phyloP scores from a whole-genome alignment of 2,888 invertebrate genomes.

The Drosophila emarginata region DNA sequence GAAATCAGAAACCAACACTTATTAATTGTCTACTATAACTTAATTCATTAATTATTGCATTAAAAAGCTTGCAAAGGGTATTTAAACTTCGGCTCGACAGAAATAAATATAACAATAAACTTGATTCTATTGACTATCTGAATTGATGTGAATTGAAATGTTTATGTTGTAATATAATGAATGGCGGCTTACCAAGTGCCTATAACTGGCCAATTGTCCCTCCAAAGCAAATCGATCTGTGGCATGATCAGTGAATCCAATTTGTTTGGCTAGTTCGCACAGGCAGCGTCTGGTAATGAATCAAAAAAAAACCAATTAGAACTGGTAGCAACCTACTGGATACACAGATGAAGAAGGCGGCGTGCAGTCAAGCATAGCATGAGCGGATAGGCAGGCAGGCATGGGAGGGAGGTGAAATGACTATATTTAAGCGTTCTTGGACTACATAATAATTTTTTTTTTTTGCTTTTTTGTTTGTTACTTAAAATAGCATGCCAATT shows the following conservation, averaged over 20 bases:
- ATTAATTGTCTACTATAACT: no score
- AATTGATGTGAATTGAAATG: background rate
- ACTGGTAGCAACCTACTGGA: slow-evolving; percentile 51
- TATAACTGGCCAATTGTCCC: slow-evolving; percentile 94
- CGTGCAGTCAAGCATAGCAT: slow-evolving; percentile 38
- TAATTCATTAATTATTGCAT: no score
- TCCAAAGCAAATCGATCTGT: slow-evolving; percentile 92
- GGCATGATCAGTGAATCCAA: slow-evolving; percentile 94
- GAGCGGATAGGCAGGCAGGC: slow-evolving; percentile 49
- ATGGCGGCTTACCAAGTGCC: slow-evolving; percentile 89
- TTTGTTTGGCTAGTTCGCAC: slow-evolving; percentile 96
- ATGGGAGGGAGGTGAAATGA: slow-evolving; percentile 25
- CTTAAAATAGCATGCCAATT: slow-evolving; percentile 73
- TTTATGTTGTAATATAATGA: background rate
- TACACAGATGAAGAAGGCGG: slow-evolving; percentile 20
- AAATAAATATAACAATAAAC: background rate
- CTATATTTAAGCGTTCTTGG: slow-evolving; percentile 66
- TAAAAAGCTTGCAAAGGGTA: background rate
- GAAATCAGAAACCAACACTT: no score
- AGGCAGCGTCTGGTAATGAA: slow-evolving; percentile 87
- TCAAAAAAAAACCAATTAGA: slow-evolving; percentile 59
- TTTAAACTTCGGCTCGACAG: background rate
- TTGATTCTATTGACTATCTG: background rate
- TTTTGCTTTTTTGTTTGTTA: slow-evolving; percentile 41
- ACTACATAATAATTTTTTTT: slow-evolving; percentile 48